A percentile compares a stretch with the other conserved stretches of the same genome.
phyloP scores from a whole-genome alignment of 2,797 vertebrate genomes.

The Lithobates pipiens region DNA sequence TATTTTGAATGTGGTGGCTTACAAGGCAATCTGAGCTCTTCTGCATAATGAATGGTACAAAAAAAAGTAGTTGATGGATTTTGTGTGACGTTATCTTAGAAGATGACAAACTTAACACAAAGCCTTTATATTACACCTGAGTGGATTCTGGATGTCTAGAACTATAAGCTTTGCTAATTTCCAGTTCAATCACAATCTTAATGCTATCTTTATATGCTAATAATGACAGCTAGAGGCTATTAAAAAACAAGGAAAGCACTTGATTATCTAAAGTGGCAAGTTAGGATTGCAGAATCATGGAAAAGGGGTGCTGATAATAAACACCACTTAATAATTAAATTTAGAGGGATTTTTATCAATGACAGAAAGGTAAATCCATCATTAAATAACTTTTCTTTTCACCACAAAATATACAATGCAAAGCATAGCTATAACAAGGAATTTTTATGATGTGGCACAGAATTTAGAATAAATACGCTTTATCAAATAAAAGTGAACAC shows the following conservation, averaged over 20 bases:
- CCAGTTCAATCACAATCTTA: not conserved
- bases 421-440: no score
- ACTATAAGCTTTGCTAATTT: not conserved
- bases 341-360: not conserved
- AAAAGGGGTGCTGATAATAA: not conserved
- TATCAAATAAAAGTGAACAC: no score
- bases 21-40: not conserved
- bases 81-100: not conserved
- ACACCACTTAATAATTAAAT: not conserved
- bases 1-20: not conserved
- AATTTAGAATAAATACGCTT: no score
- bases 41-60: not conserved
- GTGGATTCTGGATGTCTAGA: not conserved
- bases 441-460: no score
- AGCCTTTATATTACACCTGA: not conserved
- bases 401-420: no score
- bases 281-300: not conserved
- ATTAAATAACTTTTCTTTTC: no score
- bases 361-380: not conserved
- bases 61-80: not conserved
- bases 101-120: not conserved
- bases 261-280: not conserved
- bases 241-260: not conserved
- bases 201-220: constrained; percentile 10
- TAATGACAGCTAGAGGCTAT: not conserved